A percentile compares a stretch with the other conserved stretches of the same genome.
These are phyloP conservation scores for Rhyacichthys aspro DNA, from an alignment of 2,797 vertebrate species.

Conservation along the genomic window DNA sequence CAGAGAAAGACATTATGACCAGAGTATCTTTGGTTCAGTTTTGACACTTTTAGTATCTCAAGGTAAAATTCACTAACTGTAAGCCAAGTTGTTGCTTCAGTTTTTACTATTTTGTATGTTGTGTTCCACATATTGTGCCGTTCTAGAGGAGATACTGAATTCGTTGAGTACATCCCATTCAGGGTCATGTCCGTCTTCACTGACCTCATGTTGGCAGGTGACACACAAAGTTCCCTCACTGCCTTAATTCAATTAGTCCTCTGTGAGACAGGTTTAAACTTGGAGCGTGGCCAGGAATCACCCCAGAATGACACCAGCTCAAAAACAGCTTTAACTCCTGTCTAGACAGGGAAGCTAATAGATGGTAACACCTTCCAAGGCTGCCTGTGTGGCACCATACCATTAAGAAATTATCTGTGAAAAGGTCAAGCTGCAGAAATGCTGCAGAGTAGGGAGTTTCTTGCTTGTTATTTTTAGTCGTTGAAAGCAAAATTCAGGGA, in stretches of 20 bases:
- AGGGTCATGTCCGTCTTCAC: background rate
- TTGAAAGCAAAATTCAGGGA: background rate
- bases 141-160: too few relatives aligned
- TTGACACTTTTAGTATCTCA: too few relatives aligned
- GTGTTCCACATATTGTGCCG: too few relatives aligned
- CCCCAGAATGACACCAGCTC: constrained; percentile 56
- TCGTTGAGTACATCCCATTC: too few relatives aligned
- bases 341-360: constrained; percentile 62
- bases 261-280: constrained; percentile 21
- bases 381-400: constrained; percentile 9
- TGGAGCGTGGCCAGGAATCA: constrained; percentile 54
- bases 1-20: too few relatives aligned
- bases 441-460: background rate
- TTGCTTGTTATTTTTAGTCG: constrained; percentile 4
- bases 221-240: constrained; percentile 28
- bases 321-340: constrained; percentile 57
- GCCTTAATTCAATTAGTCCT: constrained; percentile 53
- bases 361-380: constrained; percentile 41
- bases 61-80: too few relatives aligned
- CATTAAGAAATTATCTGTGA: constrained; percentile 21
- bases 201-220: constrained; percentile 26
- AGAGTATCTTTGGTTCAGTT: too few relatives aligned
- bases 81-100: too few relatives aligned
- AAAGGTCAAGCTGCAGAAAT: constrained; percentile 10
- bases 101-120: too few relatives aligned